A percentile compares a stretch with the other conserved stretches of the same genome.
Conservation (phyloP, 1,140 invertebrate genomes). For the Lordiphosa clarofinis region DNA sequence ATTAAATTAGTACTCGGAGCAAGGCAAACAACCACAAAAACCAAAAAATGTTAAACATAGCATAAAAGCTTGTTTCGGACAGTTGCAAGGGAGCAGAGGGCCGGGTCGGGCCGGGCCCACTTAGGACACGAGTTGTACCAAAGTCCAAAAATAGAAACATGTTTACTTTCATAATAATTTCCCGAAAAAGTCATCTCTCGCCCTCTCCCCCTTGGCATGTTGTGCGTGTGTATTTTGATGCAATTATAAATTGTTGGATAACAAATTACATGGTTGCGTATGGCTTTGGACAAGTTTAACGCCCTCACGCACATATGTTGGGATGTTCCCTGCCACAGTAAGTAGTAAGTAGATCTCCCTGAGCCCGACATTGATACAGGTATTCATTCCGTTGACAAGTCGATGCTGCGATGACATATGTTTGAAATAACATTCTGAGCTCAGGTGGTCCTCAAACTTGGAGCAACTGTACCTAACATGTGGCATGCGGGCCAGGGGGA, state of each 20-base stretch:
- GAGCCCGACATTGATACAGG: slow-evolving; percentile 67
- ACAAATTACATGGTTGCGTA: slow-evolving; percentile 70
- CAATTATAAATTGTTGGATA: slow-evolving; percentile 77
- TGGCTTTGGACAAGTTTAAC: slow-evolving; percentile 45
- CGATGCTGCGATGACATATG: slow-evolving; percentile 34
- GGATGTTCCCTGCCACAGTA: slow-evolving; percentile 11
- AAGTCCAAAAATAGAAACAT: slow-evolving; percentile 45
- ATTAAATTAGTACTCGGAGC: slow-evolving; percentile 53
- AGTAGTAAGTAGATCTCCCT: slow-evolving; percentile 1
- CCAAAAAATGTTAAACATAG: slow-evolving; percentile 68
- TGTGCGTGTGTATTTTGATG: slow-evolving; percentile 58
- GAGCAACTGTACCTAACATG: slow-evolving; percentile 47
- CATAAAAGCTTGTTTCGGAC: slow-evolving; percentile 75
- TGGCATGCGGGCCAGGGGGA: slow-evolving; percentile 41
- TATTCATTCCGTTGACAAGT: slow-evolving; percentile 56
- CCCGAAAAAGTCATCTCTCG: slow-evolving; percentile 47
- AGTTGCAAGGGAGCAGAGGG: slow-evolving; percentile 22
- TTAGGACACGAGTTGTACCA: slow-evolving; percentile 31
- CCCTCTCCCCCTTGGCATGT: slow-evolving; percentile 23
- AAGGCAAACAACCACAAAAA: slow-evolving; percentile 33
- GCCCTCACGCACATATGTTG: slow-evolving; percentile 66
- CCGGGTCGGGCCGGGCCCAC: slow-evolving; percentile 14
- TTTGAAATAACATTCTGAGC: slow-evolving; percentile 8
- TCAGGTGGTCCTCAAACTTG: slow-evolving; percentile 37
- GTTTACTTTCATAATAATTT: slow-evolving; percentile 64